phyloP scores from a whole-genome alignment of 1,140 invertebrate genomes.

The Neodiprion pinetum region DNA sequence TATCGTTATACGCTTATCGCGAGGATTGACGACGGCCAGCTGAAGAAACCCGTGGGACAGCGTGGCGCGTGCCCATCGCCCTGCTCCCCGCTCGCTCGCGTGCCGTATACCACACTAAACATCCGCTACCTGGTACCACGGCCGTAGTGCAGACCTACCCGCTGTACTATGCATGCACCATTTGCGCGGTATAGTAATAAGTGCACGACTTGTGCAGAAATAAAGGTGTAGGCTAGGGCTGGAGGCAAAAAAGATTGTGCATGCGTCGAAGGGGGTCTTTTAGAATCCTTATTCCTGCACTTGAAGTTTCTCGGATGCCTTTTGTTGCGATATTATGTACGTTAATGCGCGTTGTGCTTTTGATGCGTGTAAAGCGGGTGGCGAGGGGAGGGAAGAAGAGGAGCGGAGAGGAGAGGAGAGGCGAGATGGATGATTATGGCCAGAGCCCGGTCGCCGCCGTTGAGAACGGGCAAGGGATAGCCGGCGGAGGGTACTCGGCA shows the following conservation, averaged over 20 bases:
- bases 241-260: no score
- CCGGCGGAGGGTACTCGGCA: slow-evolving; percentile 32
- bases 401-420: slow-evolving; percentile 22
- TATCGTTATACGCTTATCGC: background rate
- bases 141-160: no score
- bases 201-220: no score
- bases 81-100: background rate
- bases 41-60: slow-evolving; percentile 14
- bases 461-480: slow-evolving; percentile 33
- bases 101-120: slow-evolving; percentile 29
- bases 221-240: no score
- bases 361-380: no score
- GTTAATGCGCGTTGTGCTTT: no score
- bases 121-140: slow-evolving; percentile 13
- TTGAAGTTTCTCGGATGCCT: no score
- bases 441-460: slow-evolving; percentile 26
- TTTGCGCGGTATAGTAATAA: no score
- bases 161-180: no score
- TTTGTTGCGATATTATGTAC: no score
- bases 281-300: no score
- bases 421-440: slow-evolving; percentile 27
- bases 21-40: background rate
- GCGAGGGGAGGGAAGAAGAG: slow-evolving; percentile 14
- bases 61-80: slow-evolving; percentile 17
- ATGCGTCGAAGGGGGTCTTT: no score